Evolutionary conservation across 2,113 vertebrate genomes (phyloP), one percentile per base, ranked within the genome.

Genomic region (Haemorhous mexicanus): DNA sequence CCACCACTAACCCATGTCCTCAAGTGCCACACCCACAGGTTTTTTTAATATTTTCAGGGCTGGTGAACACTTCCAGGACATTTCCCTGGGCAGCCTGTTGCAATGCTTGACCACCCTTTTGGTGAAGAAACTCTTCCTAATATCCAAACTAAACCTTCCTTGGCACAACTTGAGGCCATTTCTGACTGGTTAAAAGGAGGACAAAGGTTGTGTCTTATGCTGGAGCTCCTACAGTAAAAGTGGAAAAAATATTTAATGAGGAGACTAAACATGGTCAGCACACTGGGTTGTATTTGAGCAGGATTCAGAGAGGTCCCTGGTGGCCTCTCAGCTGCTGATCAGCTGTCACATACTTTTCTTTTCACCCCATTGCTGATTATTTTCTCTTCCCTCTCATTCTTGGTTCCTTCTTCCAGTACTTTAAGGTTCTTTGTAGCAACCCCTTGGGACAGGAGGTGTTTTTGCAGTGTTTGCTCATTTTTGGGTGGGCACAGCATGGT

Each of bases 21-120:
- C n/a, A 35, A 55, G 49, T 35, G 63, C 21, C 35, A 41, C 41
- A 49, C 13, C 41, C 32, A 27, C 47, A 9, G 0, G 0, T 8
- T 49, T 76, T 49, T 76, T 47, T 6, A 35, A 11, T 32, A 43
- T 41, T 56, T 68, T 74, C 23, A 53, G 24, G 24, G 20, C 2
- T 26, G 11, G 5, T 46, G 39, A n/a, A 41, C 1, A 0, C 16
- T 26, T 47, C 41, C 47, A 69, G 55, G 12, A 32, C 30, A 9
- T 39, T 44, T 52, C 24, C 27, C 23, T 28, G 27, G 43, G 27
- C 32, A 58, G 12, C 43, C 44, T 52, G 3, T 28, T 46, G 2
- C 37, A 30, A 4, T 14, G 27, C 23, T 24, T 30, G 37, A 14
- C 6, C 22, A 66, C 37, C 16, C 37, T 59, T 27, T 23, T 10